Conservation (phyloP, 2,797 vertebrate species). For the Lagocephalus sceleratus region DNA sequence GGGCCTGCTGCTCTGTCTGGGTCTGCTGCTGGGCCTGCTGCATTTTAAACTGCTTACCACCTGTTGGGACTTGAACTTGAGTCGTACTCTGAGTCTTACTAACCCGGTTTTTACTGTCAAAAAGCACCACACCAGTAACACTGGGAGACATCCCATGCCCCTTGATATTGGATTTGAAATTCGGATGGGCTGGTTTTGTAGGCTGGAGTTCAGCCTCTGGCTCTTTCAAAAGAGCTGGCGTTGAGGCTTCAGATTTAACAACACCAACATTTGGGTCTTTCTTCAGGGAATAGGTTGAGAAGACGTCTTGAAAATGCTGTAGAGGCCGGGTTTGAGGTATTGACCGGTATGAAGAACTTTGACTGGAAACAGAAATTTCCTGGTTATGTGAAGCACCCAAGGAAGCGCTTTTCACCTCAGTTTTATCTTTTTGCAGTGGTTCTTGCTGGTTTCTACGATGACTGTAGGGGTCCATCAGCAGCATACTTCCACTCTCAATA, state of each 20-base stretch:
- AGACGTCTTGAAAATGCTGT: background rate
- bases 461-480: constrained; percentile 6
- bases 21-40: background rate
- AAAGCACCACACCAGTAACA: constrained; percentile 43
- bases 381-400: constrained; percentile 22
- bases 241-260: constrained; percentile 23
- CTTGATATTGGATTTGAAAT: background rate
- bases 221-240: constrained; percentile 28
- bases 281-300: constrained; percentile 36
- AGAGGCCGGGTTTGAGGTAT: background rate
- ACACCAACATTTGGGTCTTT: constrained; percentile 48
- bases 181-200: background rate
- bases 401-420: constrained; percentile 15
- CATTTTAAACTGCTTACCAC: constrained; percentile 8
- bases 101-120: constrained; percentile 13
- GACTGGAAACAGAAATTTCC: background rate
- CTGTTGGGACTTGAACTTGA: background rate
- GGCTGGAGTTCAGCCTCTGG: background rate
- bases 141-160: constrained; percentile 14
- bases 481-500: constrained; percentile 4
- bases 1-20: background rate
- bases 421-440: constrained; percentile 1
- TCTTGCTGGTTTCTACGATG: constrained; percentile 5
- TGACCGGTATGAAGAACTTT: constrained; percentile 15
- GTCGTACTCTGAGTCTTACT: constrained; percentile 7